phyloP scores from a whole-genome alignment of 2,888 invertebrate genomes.

The Acanthosoma haemorrhoidale region DNA sequence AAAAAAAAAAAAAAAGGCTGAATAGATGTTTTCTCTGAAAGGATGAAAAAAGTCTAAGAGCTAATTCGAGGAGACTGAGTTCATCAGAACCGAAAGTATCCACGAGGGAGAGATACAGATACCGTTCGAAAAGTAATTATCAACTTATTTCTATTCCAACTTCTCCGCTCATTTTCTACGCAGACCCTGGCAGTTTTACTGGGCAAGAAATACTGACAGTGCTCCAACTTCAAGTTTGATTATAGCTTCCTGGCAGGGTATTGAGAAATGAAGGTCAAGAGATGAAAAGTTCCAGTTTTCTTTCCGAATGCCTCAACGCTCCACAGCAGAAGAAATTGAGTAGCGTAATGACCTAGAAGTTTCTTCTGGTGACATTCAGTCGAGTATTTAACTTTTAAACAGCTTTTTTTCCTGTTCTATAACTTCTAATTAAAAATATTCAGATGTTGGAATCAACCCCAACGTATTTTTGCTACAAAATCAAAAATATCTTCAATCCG shows the following conservation, averaged over 20 bases:
- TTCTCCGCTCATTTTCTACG: not conserved
- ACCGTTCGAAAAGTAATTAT: constrained; percentile 10
- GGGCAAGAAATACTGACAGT: not conserved
- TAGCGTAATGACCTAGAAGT: too few species aligned
- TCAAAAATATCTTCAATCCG: too few species aligned
- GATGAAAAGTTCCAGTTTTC: not conserved
- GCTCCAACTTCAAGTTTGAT: not conserved
- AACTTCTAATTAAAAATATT: too few species aligned
- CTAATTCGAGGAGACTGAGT: constrained; percentile 2
- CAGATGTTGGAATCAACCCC: too few species aligned
- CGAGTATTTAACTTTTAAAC: too few species aligned
- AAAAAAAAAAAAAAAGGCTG: constrained; percentile 1
- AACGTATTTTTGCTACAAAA: too few species aligned
- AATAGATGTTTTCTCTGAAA: not conserved
- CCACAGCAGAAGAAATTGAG: too few species aligned
- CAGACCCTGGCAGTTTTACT: not conserved
- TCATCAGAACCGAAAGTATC: constrained; percentile 7
- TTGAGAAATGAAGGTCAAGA: not conserved
- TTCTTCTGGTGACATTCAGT: too few species aligned
- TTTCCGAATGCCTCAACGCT: too few species aligned
- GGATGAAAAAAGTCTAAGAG: too few species aligned
- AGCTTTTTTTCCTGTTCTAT: too few species aligned
- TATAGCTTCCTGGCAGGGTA: not conserved
- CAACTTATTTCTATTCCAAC: constrained; percentile 11
- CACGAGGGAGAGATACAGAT: not conserved